A percentile compares a stretch with the other conserved stretches of the same genome.
phyloP scores from a whole-genome alignment of 1,140 invertebrate species.

The Goniozus legneri region DNA sequence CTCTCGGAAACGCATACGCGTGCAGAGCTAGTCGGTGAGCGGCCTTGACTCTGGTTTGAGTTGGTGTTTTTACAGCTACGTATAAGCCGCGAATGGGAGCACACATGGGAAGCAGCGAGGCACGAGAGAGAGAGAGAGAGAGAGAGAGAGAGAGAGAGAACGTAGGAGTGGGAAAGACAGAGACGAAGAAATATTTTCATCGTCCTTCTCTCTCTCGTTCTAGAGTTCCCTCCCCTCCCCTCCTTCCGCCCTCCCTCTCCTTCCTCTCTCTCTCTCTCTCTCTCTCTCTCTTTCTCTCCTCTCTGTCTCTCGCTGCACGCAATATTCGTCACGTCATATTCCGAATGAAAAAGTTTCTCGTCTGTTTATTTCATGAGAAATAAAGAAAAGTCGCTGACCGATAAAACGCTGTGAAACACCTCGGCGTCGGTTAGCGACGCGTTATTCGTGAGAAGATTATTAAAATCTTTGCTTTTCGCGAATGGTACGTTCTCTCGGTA shows the following conservation, averaged over 20 bases:
- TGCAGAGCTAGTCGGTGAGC: too few species aligned
- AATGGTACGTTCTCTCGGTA: too few species aligned
- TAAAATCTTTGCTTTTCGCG: too few species aligned
- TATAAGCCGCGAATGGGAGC: conserved; percentile 9
- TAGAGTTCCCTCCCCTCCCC: background rate
- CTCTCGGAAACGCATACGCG: conserved; percentile 61
- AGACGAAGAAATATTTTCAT: background rate
- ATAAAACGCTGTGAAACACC: too few species aligned
- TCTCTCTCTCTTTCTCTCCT: background rate
- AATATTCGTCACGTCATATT: too few species aligned
- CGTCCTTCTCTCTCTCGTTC: conserved; percentile 9
- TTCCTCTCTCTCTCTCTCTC: background rate
- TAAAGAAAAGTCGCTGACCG: too few species aligned
- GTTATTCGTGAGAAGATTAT: too few species aligned
- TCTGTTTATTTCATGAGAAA: too few species aligned
- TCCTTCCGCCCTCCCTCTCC: background rate
- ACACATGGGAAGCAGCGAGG: conserved; percentile 5
- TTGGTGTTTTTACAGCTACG: conserved; percentile 16
- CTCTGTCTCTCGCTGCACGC: background rate
- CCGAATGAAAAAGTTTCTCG: too few species aligned
- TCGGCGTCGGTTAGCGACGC: too few species aligned
- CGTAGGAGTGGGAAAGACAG: background rate
- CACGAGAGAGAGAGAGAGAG: background rate
- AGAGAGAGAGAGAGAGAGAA: background rate
- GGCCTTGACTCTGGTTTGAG: conserved; percentile 63